Evolutionary conservation across 2,888 invertebrate species (phyloP), one percentile per base, ranked within the genome.

Genomic region (Yponomeuta plumbellus): DNA sequence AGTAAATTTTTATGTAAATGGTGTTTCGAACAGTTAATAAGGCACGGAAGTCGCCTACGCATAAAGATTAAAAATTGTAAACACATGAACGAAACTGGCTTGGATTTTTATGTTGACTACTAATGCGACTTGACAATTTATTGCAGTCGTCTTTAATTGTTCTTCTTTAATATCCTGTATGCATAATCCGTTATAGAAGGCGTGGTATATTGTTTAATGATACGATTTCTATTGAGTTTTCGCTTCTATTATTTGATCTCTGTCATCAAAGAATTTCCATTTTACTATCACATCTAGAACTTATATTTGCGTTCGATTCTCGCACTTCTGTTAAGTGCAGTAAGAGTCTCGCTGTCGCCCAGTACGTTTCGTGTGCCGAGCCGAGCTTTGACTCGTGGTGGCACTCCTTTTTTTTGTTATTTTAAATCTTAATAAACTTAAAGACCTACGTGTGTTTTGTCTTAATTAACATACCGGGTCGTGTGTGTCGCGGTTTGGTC

Each of bases 41-140:
- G 81, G 76, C 71, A 73, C 80, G 80, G 82, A 81, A 79, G 76
- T 79, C 82, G 81, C 84, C 85, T 78, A 84, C 84, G 80, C 79
- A 72, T 64, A 66, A 65, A 74, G 73, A 83, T 83, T 80, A 74
- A 77, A 78, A 79, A 79, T 75, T 74, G 78, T 72, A 71, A 72
- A 68, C 66, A 68, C 66, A 59, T 20, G 22, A 59, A 59, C 61
- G 17, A n/a, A 23, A 61, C 61, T 61, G n/a, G 34, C 23, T 61
- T 23, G 4, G 23, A 13, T 23, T 23, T 61, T 61, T 61, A 61
- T 26, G 61, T 61, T 34, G 26, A 17, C 61, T 61, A 61, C 23
- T 26, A 61, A 61, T 61, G 8, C 61, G 61, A 11, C 61, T 61
- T 8, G 11, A 34, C 23, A 17, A 61, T 61, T 61, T 61, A 61